A percentile compares a stretch with the other conserved stretches of the same genome.
phyloP scores from a whole-genome alignment of 2,888 invertebrate genomes.

The Pandemis cinnamomeana region DNA sequence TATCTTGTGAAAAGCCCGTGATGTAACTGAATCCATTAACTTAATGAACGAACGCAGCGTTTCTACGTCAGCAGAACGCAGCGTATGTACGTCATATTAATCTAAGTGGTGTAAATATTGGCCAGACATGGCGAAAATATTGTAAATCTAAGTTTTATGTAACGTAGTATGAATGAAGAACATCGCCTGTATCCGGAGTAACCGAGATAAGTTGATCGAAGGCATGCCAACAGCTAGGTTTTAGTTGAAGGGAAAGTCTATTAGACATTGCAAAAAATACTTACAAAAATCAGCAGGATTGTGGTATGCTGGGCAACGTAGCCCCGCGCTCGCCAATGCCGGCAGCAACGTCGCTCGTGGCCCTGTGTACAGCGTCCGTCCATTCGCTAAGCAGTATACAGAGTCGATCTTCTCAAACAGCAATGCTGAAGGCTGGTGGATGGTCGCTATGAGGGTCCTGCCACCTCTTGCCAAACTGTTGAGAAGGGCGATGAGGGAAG shows the following conservation, averaged over 20 bases:
- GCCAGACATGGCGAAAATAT: too few relatives aligned
- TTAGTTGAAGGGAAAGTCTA: background rate
- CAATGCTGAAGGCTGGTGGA: conserved; percentile 97
- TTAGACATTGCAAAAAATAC: conserved; percentile 51
- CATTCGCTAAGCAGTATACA: conserved; percentile 92
- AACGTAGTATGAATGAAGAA: too few relatives aligned
- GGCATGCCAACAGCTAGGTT: too few relatives aligned
- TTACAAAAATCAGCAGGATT: conserved; percentile 98
- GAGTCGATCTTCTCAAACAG: conserved; percentile 97
- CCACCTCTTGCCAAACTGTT: conserved; percentile 93
- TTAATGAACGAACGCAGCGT: too few relatives aligned
- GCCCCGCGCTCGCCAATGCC: conserved; percentile 89
- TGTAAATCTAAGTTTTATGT: too few relatives aligned
- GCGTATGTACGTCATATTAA: too few relatives aligned
- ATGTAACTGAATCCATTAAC: too few relatives aligned
- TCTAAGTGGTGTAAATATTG: too few relatives aligned
- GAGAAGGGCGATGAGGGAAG: conserved; percentile 91
- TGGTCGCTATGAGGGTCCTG: conserved; percentile 95
- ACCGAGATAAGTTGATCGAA: too few relatives aligned
- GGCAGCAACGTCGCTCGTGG: conserved; percentile 89
- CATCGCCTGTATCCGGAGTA: too few relatives aligned
- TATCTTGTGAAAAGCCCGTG: too few relatives aligned
- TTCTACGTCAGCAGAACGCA: too few relatives aligned
- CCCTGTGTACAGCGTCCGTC: conserved; percentile 94
- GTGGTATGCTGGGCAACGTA: conserved; percentile 95